phyloP scores from a whole-genome alignment of 1,140 invertebrate species.

The Augochlora pura region DNA sequence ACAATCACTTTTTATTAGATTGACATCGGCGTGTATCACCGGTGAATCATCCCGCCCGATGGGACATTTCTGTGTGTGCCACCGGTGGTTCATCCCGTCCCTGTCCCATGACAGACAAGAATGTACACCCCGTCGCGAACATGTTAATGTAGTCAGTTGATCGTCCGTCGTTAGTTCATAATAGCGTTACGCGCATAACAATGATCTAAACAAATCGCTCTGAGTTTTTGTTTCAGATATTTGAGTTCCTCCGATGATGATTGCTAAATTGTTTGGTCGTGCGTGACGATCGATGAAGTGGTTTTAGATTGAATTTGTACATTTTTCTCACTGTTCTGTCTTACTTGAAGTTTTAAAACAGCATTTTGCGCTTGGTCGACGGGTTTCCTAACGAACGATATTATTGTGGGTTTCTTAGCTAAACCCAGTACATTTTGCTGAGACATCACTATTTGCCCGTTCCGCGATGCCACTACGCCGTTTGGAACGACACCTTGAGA shows the following conservation, averaged over 20 bases:
- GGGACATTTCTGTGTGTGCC: too few relatives aligned
- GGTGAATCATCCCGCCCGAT: constrained; percentile 1
- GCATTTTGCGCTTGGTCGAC: too few relatives aligned
- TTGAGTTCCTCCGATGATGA: constrained; percentile 12
- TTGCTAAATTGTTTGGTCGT: neutral
- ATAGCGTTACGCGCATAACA: constrained; percentile 19
- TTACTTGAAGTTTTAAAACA: constrained; percentile 1
- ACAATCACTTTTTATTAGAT: constrained; percentile 26
- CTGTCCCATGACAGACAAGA: too few relatives aligned
- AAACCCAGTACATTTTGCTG: neutral
- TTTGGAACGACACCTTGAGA: neutral
- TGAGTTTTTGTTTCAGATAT: constrained; percentile 28
- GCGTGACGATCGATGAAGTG: neutral
- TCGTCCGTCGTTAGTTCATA: constrained; percentile 3
- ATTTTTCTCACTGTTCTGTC: neutral
- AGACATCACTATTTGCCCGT: neutral
- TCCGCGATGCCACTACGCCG: neutral
- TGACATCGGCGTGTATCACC: constrained; percentile 7
- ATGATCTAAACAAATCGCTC: constrained; percentile 25
- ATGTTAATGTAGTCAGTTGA: neutral
- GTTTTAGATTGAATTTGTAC: constrained; percentile 3
- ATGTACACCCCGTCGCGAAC: too few relatives aligned
- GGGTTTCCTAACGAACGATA: too few relatives aligned
- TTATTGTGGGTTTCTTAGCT: neutral
- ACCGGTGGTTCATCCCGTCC: too few relatives aligned